phyloP scores from a whole-genome alignment of 2,113 vertebrate genomes.

The Vulpes lagopus region DNA sequence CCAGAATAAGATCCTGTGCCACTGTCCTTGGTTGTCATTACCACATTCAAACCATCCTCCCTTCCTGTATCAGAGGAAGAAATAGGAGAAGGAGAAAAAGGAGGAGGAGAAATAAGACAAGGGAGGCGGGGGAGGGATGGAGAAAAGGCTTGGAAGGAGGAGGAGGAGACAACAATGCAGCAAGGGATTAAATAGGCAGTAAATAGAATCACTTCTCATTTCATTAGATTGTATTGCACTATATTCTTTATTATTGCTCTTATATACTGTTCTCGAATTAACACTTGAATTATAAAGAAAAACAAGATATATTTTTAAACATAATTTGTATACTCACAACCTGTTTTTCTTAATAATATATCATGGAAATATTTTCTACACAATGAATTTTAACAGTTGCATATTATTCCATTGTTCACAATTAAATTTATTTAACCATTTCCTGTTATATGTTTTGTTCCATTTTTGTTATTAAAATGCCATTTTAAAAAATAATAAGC shows the following conservation, averaged over 20 bases:
- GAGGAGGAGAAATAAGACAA: not conserved
- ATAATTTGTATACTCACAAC: not conserved
- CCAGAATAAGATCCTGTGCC: not conserved
- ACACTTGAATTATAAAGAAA: constrained; percentile 32
- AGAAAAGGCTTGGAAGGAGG: too few species aligned
- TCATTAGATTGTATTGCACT: not conserved
- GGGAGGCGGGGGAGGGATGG: too few species aligned
- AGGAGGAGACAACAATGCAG: not conserved
- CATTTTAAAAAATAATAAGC: not conserved
- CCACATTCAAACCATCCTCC: not conserved
- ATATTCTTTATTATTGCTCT: not conserved
- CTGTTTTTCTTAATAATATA: not conserved
- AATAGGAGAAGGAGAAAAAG: not conserved
- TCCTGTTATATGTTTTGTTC: not conserved
- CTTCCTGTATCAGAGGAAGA: not conserved
- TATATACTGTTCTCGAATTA: not conserved
- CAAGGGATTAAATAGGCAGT: not conserved
- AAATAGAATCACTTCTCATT: not conserved
- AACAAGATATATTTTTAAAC: not conserved
- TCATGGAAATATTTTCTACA: not conserved
- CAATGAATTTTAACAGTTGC: not conserved
- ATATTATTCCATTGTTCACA: not conserved
- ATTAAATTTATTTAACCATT: not conserved
- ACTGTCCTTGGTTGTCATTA: not conserved
- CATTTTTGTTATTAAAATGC: not conserved